Percentiles rank a stretch among this genome's conserved stretches.
Evolutionary conservation across 2,888 invertebrate species (phyloP).

Genomic region (Leucoma salicis): DNA sequence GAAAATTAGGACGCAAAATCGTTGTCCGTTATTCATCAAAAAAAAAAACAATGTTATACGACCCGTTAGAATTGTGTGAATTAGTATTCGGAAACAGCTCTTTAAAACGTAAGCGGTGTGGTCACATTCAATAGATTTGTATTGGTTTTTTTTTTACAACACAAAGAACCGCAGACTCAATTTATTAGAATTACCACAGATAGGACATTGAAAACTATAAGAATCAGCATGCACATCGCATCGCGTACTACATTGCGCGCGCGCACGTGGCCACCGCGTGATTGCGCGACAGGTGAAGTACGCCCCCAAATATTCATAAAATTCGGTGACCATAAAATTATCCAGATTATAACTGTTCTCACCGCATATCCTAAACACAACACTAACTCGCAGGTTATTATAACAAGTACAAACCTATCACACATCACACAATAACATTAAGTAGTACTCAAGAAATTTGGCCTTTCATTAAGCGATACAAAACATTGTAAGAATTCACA

Average conservation of each 20-base stretch:
- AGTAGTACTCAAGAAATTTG: no score
- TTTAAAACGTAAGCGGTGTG: slow-evolving; percentile 17
- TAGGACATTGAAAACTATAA: slow-evolving; percentile 28
- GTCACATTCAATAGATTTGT: slow-evolving; percentile 18
- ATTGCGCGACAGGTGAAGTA: slow-evolving; percentile 49
- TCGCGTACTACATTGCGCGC: slow-evolving; percentile 38
- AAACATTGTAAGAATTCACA: no score
- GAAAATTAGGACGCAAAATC: slow-evolving; percentile 18
- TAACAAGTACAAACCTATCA: no score
- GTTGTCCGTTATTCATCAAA: slow-evolving; percentile 11
- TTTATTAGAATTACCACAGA: slow-evolving; percentile 26
- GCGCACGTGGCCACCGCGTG: slow-evolving; percentile 62
- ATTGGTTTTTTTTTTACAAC: slow-evolving; percentile 20
- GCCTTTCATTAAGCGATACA: no score
- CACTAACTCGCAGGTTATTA: no score
- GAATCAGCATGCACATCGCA: slow-evolving; percentile 36
- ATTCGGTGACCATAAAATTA: slow-evolving; percentile 27
- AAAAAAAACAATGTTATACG: slow-evolving; percentile 31
- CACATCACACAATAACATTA: no score
- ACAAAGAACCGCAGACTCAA: slow-evolving; percentile 16
- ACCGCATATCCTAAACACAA: slow-evolving; percentile 5
- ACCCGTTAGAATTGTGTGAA: slow-evolving; percentile 27
- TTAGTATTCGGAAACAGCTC: slow-evolving; percentile 28
- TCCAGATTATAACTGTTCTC: slow-evolving; percentile 17
- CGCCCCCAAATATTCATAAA: slow-evolving; percentile 37